phyloP scores from a whole-genome alignment of 2,888 invertebrate genomes.

The Trichogramma dendrolimi region DNA sequence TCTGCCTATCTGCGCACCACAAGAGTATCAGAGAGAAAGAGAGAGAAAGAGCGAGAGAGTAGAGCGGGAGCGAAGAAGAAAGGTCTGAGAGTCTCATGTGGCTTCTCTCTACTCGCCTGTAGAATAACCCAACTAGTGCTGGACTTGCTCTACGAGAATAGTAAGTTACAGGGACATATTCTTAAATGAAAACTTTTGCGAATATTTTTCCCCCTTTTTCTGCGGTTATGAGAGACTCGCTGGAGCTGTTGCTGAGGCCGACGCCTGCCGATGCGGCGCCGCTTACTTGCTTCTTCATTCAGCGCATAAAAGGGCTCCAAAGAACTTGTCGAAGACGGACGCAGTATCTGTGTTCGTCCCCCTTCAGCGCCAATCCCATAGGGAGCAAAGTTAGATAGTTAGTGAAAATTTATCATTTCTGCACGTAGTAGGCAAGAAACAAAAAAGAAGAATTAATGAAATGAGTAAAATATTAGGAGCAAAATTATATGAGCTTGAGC shows the following conservation, averaged over 20 bases:
- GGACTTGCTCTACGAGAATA: slow-evolving; percentile 9
- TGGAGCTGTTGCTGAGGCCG: too few species aligned
- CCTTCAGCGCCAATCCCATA: neutral
- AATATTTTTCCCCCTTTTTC: slow-evolving; percentile 19
- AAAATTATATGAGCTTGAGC: neutral
- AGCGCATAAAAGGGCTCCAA: neutral
- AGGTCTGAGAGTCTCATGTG: too few species aligned
- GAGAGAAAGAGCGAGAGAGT: too few species aligned
- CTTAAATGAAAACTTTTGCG: slow-evolving; percentile 30
- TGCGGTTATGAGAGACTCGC: too few species aligned
- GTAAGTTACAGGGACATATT: slow-evolving; percentile 28
- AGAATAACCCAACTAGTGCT: too few species aligned
- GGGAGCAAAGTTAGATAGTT: slow-evolving; percentile 2
- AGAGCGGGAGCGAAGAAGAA: too few species aligned
- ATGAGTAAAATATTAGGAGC: neutral
- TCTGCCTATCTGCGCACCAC: too few species aligned
- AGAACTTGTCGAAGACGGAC: neutral
- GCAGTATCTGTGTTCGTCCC: neutral
- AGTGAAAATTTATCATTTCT: slow-evolving; percentile 23
- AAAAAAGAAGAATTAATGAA: neutral
- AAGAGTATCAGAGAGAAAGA: too few species aligned
- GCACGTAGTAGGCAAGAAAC: neutral
- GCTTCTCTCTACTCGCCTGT: too few species aligned
- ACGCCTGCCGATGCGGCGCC: neutral
- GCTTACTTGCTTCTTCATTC: neutral